These are phyloP conservation scores for Zhuqinia jingwanae DNA, from an alignment of 2,888 invertebrate genomes.

Conservation along the genomic window DNA sequence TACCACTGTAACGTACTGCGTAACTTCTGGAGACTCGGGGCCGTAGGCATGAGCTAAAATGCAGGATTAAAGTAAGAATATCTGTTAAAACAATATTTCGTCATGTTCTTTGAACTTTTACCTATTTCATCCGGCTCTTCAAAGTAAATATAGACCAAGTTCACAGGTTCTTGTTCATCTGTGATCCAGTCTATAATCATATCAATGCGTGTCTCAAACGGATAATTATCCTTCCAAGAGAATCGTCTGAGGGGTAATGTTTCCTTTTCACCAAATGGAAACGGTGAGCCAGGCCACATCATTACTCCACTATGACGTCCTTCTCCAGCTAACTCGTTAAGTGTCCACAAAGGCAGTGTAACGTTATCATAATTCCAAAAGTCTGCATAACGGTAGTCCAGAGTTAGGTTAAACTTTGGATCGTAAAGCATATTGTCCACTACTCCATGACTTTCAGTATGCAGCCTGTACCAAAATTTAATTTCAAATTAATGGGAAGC, in stretches of 20 bases:
- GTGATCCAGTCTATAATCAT: slow-evolving; percentile 84
- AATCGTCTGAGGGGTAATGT: slow-evolving; percentile 82
- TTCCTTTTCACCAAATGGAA: slow-evolving; percentile 82
- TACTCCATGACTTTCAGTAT: slow-evolving; percentile 87
- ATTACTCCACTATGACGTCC: slow-evolving; percentile 85
- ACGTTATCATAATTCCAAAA: slow-evolving; percentile 75
- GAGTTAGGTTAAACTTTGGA: slow-evolving; percentile 80
- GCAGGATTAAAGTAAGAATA: no score
- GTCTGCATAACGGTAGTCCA: slow-evolving; percentile 52
- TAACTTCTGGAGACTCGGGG: slow-evolving; percentile 82
- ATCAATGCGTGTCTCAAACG: slow-evolving; percentile 83
- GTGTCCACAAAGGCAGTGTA: slow-evolving; percentile 80
- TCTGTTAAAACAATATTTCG: no score
- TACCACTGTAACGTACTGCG: slow-evolving; percentile 73
- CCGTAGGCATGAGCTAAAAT: slow-evolving; percentile 86
- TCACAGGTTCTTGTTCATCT: slow-evolving; percentile 84
- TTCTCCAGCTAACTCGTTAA: slow-evolving; percentile 83
- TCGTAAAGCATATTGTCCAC: slow-evolving; percentile 85
- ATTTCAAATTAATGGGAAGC: neutral
- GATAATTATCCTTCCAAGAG: slow-evolving; percentile 77
- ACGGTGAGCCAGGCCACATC: slow-evolving; percentile 87
- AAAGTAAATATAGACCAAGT: slow-evolving; percentile 86
- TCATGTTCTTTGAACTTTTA: no score
- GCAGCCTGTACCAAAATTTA: slow-evolving; percentile 80
- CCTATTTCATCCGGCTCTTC: slow-evolving; percentile 86